phyloP scores from a whole-genome alignment of 2,888 invertebrate species.

The Norana najaformis region DNA sequence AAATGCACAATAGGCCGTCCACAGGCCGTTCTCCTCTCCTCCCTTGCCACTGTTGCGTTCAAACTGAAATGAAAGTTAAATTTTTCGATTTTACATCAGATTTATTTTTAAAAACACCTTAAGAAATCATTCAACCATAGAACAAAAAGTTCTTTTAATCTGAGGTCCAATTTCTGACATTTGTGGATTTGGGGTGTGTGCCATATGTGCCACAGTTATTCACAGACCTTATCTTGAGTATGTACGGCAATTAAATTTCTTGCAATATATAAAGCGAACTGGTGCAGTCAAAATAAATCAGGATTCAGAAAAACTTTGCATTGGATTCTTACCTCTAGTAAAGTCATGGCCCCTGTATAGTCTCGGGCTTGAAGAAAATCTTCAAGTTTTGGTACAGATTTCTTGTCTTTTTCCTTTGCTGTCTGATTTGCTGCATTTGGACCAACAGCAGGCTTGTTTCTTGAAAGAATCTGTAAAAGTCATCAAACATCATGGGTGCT shows the following conservation, averaged over 20 bases:
- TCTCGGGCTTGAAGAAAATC: constrained; percentile 87
- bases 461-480: constrained; percentile 59
- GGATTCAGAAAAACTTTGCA: not conserved
- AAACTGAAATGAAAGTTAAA: constrained; percentile 63
- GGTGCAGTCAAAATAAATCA: not conserved
- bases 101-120: too few species aligned
- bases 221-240: too few species aligned
- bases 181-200: too few species aligned
- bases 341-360: constrained; percentile 89
- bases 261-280: not conserved
- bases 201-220: too few species aligned
- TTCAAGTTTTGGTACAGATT: constrained; percentile 74
- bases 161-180: not conserved
- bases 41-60: constrained; percentile 66
- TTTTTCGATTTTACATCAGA: not conserved
- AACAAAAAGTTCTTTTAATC: not conserved
- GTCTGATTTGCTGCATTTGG: constrained; percentile 53
- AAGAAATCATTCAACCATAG: not conserved
- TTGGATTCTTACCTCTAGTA: constrained; percentile 70
- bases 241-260: not conserved
- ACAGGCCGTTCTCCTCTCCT: constrained; percentile 71
- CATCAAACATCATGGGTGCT: not conserved
- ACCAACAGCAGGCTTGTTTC: constrained; percentile 62
- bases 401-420: constrained; percentile 57
- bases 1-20: constrained; percentile 94